phyloP scores from a whole-genome alignment of 2,888 invertebrate genomes.

The Helleia helle region DNA sequence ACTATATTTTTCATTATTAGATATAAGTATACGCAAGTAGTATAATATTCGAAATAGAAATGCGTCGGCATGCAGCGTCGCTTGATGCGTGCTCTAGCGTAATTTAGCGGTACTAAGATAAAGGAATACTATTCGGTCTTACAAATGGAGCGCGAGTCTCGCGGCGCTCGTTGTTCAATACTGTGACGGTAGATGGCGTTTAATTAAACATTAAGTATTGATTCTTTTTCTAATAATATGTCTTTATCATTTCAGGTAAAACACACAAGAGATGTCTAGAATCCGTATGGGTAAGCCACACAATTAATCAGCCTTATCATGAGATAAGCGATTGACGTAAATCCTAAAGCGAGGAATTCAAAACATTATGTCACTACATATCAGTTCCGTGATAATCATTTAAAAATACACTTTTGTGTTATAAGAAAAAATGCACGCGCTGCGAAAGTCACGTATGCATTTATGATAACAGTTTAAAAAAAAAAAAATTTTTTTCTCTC shows the following conservation, averaged over 20 bases:
- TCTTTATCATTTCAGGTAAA: constrained; percentile 3
- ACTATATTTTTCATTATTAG: no score
- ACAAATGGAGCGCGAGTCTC: background rate
- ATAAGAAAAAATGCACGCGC: constrained; percentile 12
- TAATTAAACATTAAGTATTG: background rate
- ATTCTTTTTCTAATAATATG: background rate
- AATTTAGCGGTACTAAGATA: background rate
- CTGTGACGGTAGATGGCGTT: constrained; percentile 18
- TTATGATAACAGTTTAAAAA: background rate
- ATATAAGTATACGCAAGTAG: no score
- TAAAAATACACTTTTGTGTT: constrained; percentile 8
- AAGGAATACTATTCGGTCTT: no score
- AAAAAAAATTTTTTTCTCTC: no score
- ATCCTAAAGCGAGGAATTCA: background rate
- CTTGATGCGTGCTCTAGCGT: background rate
- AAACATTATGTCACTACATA: no score
- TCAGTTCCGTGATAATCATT: constrained; percentile 1
- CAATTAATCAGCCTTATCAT: background rate
- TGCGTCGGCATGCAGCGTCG: no score
- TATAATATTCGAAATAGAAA: no score
- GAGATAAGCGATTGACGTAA: constrained; percentile 2
- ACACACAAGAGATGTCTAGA: background rate
- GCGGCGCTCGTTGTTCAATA: constrained; percentile 4
- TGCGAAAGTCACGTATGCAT: constrained; percentile 20
- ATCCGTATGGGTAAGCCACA: background rate